phyloP scores from a whole-genome alignment of 2,113 vertebrate genomes.

The Mesocricetus auratus region DNA sequence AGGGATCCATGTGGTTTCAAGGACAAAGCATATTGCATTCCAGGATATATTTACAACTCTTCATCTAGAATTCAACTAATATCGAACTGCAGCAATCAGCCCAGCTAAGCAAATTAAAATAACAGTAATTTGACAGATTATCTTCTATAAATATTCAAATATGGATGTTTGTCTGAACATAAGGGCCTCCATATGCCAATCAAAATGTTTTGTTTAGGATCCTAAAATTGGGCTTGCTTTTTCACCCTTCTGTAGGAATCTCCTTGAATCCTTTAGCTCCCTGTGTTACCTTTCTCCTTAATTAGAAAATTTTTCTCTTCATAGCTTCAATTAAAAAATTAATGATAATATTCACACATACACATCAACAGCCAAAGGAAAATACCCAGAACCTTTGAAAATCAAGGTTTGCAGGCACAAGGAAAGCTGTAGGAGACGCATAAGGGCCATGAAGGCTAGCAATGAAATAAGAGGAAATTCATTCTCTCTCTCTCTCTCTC shows the following conservation, averaged over 20 bases:
- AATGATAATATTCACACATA: constrained; percentile 17
- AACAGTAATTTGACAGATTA: constrained; percentile 81
- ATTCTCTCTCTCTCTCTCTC: too few relatives aligned
- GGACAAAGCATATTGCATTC: constrained; percentile 55
- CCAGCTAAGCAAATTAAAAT: constrained; percentile 77
- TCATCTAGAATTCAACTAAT: constrained; percentile 80
- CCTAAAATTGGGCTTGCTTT: constrained; percentile 38
- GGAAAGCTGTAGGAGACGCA: background rate
- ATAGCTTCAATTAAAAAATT: constrained; percentile 35
- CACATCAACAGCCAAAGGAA: background rate
- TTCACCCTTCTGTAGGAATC: constrained; percentile 41
- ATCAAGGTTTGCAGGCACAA: constrained; percentile 13
- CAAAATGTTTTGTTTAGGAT: constrained; percentile 76
- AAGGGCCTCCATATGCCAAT: constrained; percentile 74
- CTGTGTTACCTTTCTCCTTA: constrained; percentile 54
- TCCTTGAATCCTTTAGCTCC: constrained; percentile 59
- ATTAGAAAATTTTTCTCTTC: constrained; percentile 2
- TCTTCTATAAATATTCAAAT: constrained; percentile 84
- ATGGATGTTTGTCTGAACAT: constrained; percentile 67
- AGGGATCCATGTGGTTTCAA: constrained; percentile 60
- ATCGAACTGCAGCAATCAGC: constrained; percentile 78
- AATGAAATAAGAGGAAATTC: constrained; percentile 1
- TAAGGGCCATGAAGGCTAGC: background rate
- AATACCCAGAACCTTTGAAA: constrained; percentile 40
- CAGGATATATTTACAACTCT: constrained; percentile 69